Percentiles rank a stretch among this genome's conserved stretches.
Evolutionary conservation across 2,113 vertebrate genomes (phyloP).

Genomic region (Sebastes schlegelii): DNA sequence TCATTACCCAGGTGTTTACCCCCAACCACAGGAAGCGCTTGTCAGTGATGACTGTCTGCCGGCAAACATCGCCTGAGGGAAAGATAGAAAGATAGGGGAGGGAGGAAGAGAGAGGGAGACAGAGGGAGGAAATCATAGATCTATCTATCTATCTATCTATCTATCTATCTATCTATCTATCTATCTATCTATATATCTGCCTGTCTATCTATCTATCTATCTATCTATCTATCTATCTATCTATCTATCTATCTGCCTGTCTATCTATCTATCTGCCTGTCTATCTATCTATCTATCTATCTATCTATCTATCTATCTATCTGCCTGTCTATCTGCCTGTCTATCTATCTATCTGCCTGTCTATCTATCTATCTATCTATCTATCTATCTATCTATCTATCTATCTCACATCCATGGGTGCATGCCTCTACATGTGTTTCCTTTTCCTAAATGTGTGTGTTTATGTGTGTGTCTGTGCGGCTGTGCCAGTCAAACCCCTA

Average conservation of each 20-base stretch:
- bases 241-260: too few relatives aligned
- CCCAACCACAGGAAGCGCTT: constrained; percentile 78
- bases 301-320: background rate
- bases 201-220: background rate
- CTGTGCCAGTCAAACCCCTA: constrained; percentile 59
- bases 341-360: background rate
- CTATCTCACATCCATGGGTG: background rate
- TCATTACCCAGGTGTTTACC: constrained; percentile 83
- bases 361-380: background rate
- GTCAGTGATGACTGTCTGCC: constrained; percentile 76
- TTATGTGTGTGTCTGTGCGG: constrained; percentile 21
- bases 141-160: constrained; percentile 8
- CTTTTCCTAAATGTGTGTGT: constrained; percentile 14
- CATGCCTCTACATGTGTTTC: constrained; percentile 3
- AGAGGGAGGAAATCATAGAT: constrained; percentile 22
- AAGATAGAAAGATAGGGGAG: constrained; percentile 14
- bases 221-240: background rate
- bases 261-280: constrained; percentile 15
- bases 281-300: constrained; percentile 2
- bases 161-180: background rate
- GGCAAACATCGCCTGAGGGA: constrained; percentile 71
- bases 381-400: background rate
- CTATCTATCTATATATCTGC: background rate
- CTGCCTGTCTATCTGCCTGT: background rate
- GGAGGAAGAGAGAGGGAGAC: background rate